These are phyloP conservation scores for Pristionchus arcanus DNA, from an alignment of 2,888 invertebrate genomes.

Conservation along the genomic window DNA sequence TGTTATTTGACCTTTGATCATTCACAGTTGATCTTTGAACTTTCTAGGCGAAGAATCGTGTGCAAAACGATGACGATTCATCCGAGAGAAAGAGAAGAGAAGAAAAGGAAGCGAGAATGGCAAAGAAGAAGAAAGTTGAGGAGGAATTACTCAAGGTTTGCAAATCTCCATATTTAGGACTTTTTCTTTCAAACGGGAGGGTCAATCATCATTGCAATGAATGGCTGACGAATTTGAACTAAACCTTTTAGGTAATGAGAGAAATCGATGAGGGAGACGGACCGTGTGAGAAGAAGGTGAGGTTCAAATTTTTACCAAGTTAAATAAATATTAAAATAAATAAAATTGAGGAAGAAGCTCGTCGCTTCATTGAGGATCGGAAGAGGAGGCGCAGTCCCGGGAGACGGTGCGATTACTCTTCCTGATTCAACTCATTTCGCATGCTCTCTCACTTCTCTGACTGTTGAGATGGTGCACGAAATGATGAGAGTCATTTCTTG, in stretches of 20 bases:
- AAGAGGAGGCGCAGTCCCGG: not conserved
- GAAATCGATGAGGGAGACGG: not conserved
- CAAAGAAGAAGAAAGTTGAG: not conserved
- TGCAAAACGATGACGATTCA: conserved; percentile 1
- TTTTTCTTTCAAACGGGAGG: too few species aligned
- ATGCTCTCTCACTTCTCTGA: not conserved
- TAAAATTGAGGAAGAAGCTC: not conserved
- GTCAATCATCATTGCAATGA: too few species aligned
- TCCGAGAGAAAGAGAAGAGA: conserved; percentile 6
- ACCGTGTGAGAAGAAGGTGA: not conserved
- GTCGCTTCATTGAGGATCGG: not conserved
- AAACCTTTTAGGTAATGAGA: not conserved
- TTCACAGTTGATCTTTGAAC: not conserved
- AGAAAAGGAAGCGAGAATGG: not conserved
- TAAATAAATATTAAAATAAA: not conserved
- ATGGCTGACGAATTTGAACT: too few species aligned
- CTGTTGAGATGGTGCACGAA: too few species aligned
- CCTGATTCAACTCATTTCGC: not conserved
- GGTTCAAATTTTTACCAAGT: too few species aligned
- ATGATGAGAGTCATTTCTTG: too few species aligned
- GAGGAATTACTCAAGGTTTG: conserved; percentile 10
- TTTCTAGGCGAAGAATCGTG: not conserved
- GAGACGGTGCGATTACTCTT: not conserved
- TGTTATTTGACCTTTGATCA: conserved; percentile 25
- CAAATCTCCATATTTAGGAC: not conserved